phyloP scores from a whole-genome alignment of 2,888 invertebrate species.

The Pristionchus exspectatus region DNA sequence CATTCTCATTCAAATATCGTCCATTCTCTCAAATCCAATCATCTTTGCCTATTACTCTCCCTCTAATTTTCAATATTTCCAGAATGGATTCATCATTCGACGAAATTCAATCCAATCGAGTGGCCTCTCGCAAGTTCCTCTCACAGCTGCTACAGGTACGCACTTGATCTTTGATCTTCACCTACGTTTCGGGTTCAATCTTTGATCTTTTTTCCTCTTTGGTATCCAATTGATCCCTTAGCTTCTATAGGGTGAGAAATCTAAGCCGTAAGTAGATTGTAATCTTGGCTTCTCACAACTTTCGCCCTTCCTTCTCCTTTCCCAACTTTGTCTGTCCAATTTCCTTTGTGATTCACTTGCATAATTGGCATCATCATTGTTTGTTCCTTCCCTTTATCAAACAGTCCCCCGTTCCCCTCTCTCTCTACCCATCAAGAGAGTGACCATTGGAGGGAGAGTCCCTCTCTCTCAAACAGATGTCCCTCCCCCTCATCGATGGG shows the following conservation, averaged over 20 bases:
- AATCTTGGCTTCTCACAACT: neutral
- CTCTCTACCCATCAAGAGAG: conserved; percentile 7
- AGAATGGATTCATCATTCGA: conserved; percentile 53
- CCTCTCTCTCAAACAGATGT: conserved; percentile 46
- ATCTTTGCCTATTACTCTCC: neutral
- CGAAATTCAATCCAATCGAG: conserved; percentile 51
- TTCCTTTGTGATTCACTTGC: conserved; percentile 39
- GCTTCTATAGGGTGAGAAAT: neutral
- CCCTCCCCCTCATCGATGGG: neutral
- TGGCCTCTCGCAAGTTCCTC: conserved; percentile 54
- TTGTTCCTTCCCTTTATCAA: conserved; percentile 35
- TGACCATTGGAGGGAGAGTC: neutral
- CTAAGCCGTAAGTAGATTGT: neutral
- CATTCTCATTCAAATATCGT: conserved; percentile 29
- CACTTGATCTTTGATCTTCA: neutral
- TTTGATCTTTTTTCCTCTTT: neutral
- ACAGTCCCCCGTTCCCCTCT: conserved; percentile 20
- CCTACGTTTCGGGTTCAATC: neutral
- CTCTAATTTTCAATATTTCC: neutral
- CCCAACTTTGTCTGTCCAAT: neutral
- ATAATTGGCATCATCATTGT: conserved; percentile 26
- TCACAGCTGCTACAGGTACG: conserved; percentile 51
- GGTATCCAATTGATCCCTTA: neutral
- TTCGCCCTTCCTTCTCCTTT: conserved; percentile 19
- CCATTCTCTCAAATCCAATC: conserved; percentile 19